Evolutionary conservation across 2,113 vertebrate genomes (phyloP), one percentile per base, ranked within the genome.

Genomic region (Solenodon paradoxus): DNA sequence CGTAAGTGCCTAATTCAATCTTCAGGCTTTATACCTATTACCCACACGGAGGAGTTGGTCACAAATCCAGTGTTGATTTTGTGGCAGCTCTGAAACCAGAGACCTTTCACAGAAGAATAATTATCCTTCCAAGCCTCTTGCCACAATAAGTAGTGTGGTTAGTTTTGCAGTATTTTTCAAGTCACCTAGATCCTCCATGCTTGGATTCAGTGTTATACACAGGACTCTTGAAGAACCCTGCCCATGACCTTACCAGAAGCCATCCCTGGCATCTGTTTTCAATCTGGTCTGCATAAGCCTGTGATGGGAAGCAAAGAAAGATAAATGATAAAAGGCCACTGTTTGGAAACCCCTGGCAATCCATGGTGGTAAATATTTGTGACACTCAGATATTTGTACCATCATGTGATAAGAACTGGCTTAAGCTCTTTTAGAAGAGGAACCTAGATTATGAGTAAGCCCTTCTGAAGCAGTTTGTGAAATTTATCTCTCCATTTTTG

Each of bases 271-370:
- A 98, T 98, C 97, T 98, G 97, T 95, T 98, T 98, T 98, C 71
- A 97, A 95, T 98, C 94, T 97, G 42, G 28, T 71, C 89, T 96
- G 92, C 98, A 97, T 98, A 98, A 98, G 96, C 92, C 95, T 95
- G 91, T 92, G 95, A 68, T 81, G 93, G 81, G 97, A 98, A 97
- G 91, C 97, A 98, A 96, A 98, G 95, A 93, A 97, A 97, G 96
- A 97, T 93, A 98, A 98, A 97, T 94, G 96, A 96, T 92, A 90
- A 86, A 92, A 98, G 82, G 80, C 22, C 92, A 96, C 78, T 89
- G 57, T 93, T 97, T 98, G 95, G 92, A 97, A 98, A 97, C 95
- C 86, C 97, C 96, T 96, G 96, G 96, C 80, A 98, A 80, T 90
- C 63, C 63, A 53, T 78, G 71, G 80, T 98, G 97, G 96, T 97